These are phyloP conservation scores for Melieria omissa DNA, from an alignment of 2,888 invertebrate species.

Conservation along the genomic window DNA sequence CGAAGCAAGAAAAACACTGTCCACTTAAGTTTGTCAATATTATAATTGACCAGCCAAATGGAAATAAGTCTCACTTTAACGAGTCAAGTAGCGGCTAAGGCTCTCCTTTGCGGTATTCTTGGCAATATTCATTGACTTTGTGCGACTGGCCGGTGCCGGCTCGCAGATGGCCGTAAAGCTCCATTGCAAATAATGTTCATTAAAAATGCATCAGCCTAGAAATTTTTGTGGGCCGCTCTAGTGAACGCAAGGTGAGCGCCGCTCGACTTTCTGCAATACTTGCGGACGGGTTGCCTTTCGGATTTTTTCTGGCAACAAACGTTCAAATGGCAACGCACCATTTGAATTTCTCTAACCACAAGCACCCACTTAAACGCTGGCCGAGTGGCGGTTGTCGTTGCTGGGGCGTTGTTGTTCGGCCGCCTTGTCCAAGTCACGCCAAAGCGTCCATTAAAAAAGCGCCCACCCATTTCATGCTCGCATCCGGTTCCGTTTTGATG, in stretches of 20 bases:
- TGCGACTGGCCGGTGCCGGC: background rate
- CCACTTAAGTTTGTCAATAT: slow-evolving; percentile 45
- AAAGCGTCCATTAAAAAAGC: background rate
- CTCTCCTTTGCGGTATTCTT: background rate
- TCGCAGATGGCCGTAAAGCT: background rate
- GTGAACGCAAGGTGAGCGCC: slow-evolving; percentile 18
- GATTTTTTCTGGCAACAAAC: slow-evolving; percentile 9
- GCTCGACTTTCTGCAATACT: slow-evolving; percentile 13
- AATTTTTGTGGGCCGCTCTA: slow-evolving; percentile 28
- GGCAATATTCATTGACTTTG: slow-evolving; percentile 22
- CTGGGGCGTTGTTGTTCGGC: background rate
- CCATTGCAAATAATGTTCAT: slow-evolving; percentile 29
- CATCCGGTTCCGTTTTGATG: slow-evolving; percentile 26
- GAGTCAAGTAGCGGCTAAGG: background rate
- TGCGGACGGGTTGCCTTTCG: slow-evolving; percentile 14
- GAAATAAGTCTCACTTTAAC: slow-evolving; percentile 51
- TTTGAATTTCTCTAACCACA: slow-evolving; percentile 10
- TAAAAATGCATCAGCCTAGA: slow-evolving; percentile 37
- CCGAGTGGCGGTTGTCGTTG: background rate
- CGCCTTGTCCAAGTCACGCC: background rate
- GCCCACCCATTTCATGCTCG: slow-evolving; percentile 19
- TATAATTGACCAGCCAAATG: slow-evolving; percentile 59
- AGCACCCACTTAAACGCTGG: slow-evolving; percentile 11
- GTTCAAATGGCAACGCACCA: slow-evolving; percentile 17
- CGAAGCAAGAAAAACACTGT: slow-evolving; percentile 18